Evolutionary conservation across 2,888 invertebrate genomes (phyloP).

Genomic region (Silvanus unidentatus): DNA sequence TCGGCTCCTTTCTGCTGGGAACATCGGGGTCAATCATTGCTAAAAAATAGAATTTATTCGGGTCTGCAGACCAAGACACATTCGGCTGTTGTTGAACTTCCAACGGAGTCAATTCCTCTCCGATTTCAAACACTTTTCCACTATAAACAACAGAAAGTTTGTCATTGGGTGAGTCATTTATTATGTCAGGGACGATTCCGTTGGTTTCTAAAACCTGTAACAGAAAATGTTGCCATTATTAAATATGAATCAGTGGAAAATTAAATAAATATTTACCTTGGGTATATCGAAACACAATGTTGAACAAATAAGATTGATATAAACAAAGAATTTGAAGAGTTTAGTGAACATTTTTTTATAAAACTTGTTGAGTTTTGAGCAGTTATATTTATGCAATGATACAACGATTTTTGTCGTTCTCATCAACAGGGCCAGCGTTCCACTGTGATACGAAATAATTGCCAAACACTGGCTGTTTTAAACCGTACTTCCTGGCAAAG

Average conservation of each 20-base stretch:
- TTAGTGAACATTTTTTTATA: no score
- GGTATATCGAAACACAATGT: no score
- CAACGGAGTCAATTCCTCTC: conserved; percentile 63
- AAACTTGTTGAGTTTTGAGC: no score
- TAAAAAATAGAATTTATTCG: conserved; percentile 56
- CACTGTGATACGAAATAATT: background rate
- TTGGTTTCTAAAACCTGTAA: no score
- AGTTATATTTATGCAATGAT: no score
- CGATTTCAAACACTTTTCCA: conserved; percentile 48
- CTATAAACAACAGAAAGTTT: conserved; percentile 4
- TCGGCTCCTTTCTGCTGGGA: conserved; percentile 17
- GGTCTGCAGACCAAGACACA: conserved; percentile 58
- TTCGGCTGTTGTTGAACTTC: conserved; percentile 63
- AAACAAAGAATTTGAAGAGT: no score
- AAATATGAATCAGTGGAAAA: no score
- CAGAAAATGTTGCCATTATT: no score
- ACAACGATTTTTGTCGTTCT: no score
- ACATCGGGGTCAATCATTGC: conserved; percentile 42
- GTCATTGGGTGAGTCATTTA: conserved; percentile 1
- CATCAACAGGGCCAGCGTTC: background rate
- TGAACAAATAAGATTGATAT: no score
- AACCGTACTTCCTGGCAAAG: background rate
- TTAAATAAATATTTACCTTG: no score
- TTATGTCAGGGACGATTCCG: conserved; percentile 2
- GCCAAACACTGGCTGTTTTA: background rate